phyloP scores from a whole-genome alignment of 2,797 vertebrate genomes.

The Lepilemur septentrionalis region DNA sequence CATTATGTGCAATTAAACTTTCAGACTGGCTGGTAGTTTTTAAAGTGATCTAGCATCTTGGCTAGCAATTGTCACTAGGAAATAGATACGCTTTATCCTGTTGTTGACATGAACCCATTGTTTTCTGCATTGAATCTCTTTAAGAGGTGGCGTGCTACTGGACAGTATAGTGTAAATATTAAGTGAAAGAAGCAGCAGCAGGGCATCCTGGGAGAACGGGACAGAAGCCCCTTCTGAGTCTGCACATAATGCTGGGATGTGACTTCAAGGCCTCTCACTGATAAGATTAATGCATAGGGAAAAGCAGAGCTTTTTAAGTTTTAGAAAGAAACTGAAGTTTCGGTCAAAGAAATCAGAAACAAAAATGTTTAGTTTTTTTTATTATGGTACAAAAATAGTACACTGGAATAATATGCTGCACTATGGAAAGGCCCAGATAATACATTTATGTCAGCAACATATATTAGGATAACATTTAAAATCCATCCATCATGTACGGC shows the following conservation, averaged over 20 bases:
- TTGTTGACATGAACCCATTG: not conserved
- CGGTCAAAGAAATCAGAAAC: not conserved
- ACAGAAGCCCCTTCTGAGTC: not conserved
- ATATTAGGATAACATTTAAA: not conserved
- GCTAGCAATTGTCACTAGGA: not conserved
- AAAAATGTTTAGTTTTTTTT: not conserved
- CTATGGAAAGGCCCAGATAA: not conserved
- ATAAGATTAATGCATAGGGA: not conserved
- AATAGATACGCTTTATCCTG: not conserved
- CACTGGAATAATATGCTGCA: not conserved
- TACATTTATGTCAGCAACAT: not conserved
- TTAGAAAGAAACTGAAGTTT: not conserved
- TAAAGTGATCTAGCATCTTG: not conserved
- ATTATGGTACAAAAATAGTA: not conserved
- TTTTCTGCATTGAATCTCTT: not conserved
- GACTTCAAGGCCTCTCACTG: not conserved
- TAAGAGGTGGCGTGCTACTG: not conserved
- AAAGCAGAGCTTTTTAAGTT: not conserved
- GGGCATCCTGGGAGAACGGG: not conserved
- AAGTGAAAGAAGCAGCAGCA: not conserved
- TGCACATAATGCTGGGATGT: not conserved
- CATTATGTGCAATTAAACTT: not conserved
- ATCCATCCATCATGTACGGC: not conserved
- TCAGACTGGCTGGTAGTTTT: not conserved
- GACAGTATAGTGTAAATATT: not conserved